Base-by-base conservation (phyloP, 2,113 vertebrate species). In the Garra rufa region DNA sequence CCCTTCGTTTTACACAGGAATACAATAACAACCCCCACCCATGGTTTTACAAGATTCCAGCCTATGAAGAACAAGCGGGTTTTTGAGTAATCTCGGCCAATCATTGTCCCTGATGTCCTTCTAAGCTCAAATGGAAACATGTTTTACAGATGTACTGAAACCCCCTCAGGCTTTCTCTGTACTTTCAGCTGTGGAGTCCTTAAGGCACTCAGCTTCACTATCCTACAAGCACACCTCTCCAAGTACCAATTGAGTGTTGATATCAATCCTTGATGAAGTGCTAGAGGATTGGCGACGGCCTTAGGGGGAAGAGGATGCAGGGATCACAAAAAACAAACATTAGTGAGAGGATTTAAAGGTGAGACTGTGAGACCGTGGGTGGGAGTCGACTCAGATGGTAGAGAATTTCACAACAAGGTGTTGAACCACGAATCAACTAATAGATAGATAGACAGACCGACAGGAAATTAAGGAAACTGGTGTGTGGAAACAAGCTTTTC, bases 21-120 rank as follows among this genome's bases (percentile, higher is more conserved):
- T n/a, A 48, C 61, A 90, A 93, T 92, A 89, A 88, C 82, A 90
- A 86, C 89, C 74, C 55, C 87, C 78, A 87, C 87, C n/a, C 38
- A 84, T 65, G 83, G 48, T 85, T 87, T 82, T 88, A 81, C 55
- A 82, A 87, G 67, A 69, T 46, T 87, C 38, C 11, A 61, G 46
- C 55, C 52, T 43, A 86, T 69, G 85, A 86, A 79, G 85, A 79
- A 81, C 38, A 26, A 48, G n/a, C 8, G 76, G 79, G 81, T 3
- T 87, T 85, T 80, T 24, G 82, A 41, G 38, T 7, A 52, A 69
- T 70, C 59, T 70, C 57, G 61, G 77, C 46, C 83, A 90, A 83
- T 73, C 81, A 80, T 48, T 74, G 61, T 76, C 83, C 78, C 76
- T 85, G 84, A 86, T 85, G 77, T 57, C 76, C 80, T 67, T 77